Percentiles rank a stretch among this genome's conserved stretches.
phyloP scores from a whole-genome alignment of 2,888 invertebrate genomes.

The Urechis unicinctus region DNA sequence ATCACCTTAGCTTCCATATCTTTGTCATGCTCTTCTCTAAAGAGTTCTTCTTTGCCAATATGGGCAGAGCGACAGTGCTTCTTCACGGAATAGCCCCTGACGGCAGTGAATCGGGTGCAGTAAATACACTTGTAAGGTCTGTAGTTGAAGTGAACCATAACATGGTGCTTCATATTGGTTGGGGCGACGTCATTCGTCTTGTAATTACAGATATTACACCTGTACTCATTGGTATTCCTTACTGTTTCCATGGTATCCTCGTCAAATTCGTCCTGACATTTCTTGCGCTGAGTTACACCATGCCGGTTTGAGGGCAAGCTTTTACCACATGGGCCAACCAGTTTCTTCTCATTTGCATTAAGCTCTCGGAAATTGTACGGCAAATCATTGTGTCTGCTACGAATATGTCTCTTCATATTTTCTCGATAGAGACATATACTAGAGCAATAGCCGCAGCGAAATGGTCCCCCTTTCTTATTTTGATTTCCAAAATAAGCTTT shows the following conservation, averaged over 20 bases:
- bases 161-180: slow-evolving; percentile 16
- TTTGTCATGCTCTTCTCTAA: slow-evolving; percentile 7
- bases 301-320: neutral
- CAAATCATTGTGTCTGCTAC: neutral
- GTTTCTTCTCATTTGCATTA: too few species aligned
- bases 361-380: too few species aligned
- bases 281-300: neutral
- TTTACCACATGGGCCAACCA: neutral
- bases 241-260: slow-evolving; percentile 4
- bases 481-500: neutral
- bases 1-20: slow-evolving; percentile 12
- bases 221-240: slow-evolving; percentile 3
- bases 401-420: slow-evolving; percentile 1
- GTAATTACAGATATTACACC: slow-evolving; percentile 11
- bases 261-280: neutral
- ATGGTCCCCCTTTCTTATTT: neutral
- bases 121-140: slow-evolving; percentile 16
- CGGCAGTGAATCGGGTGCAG: slow-evolving; percentile 9
- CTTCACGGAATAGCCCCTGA: slow-evolving; percentile 15
- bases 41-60: slow-evolving; percentile 6
- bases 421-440: neutral
- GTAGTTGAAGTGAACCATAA: slow-evolving; percentile 17
- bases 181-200: slow-evolving; percentile 3
- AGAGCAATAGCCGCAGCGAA: neutral
- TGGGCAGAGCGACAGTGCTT: slow-evolving; percentile 16